Conservation (phyloP, 2,888 invertebrate genomes). For the Trachelus troglodyta region DNA sequence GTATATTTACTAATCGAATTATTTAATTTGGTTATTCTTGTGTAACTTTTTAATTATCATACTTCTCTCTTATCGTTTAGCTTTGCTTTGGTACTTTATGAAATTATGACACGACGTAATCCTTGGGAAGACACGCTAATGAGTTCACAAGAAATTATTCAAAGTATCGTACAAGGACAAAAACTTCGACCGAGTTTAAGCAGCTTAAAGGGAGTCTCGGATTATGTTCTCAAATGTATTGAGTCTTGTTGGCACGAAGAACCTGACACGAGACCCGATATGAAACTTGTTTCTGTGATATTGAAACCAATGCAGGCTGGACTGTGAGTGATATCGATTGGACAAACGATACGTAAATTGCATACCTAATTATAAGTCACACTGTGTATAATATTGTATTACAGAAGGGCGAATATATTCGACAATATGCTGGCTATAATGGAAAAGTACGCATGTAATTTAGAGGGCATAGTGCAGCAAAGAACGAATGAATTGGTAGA, state of each 20-base stretch:
- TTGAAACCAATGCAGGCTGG: slow-evolving; percentile 86
- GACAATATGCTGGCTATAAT: slow-evolving; percentile 92
- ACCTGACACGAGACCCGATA: slow-evolving; percentile 82
- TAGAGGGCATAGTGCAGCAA: slow-evolving; percentile 86
- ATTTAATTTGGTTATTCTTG: neutral
- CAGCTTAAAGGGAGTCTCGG: slow-evolving; percentile 70
- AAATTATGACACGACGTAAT: slow-evolving; percentile 83
- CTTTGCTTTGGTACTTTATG: slow-evolving; percentile 86
- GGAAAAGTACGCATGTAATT: slow-evolving; percentile 90
- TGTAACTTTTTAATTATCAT: neutral
- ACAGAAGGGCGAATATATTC: slow-evolving; percentile 84
- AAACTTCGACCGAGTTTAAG: slow-evolving; percentile 67
- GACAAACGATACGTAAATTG: neutral
- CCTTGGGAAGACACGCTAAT: slow-evolving; percentile 77
- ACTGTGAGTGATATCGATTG: slow-evolving; percentile 65
- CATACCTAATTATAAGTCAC: neutral
- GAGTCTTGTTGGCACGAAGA: slow-evolving; percentile 86
- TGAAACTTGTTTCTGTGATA: slow-evolving; percentile 78
- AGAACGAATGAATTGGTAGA: slow-evolving; percentile 83
- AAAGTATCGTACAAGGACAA: slow-evolving; percentile 31
- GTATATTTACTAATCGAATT: neutral
- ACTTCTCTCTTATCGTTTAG: slow-evolving; percentile 47
- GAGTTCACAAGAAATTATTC: slow-evolving; percentile 25
- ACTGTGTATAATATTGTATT: neutral
- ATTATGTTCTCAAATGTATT: slow-evolving; percentile 80